Evolutionary conservation across 1,140 invertebrate species (phyloP), one percentile per base, ranked within the genome.

Genomic region (Calliphora vicina): DNA sequence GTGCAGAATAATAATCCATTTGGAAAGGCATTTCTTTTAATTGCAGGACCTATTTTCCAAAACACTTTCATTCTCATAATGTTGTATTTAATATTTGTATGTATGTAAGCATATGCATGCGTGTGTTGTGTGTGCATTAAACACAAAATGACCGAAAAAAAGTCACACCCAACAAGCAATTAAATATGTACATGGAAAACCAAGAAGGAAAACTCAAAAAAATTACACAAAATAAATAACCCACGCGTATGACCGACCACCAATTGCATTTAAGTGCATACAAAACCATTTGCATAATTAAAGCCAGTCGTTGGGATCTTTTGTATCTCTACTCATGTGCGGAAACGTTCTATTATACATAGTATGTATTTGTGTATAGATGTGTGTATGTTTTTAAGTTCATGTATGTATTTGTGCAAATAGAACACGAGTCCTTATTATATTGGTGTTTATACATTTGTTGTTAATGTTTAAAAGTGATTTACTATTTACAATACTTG

Each of bases 251-350:
- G n/a, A n/a, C 29, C 2, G 35, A 6, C 5, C 26, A 43, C n/a
- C n/a, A 43, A 78, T 20, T 78, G 74, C 25, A 43, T 78, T 78
- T 78, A 43, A 43, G n/a, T 43, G 35, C 35, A 25, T 43, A 20
- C 35, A 78, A 78, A 78, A 78, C 74, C 74, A 78, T 78, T 78
- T 78, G 74, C 74, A 78, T 78, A 78, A 78, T 78, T 78, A 78
- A 78, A 78, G 25, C 74, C 74, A 78, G 9, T 35, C 35, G 23
- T 23, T 78, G 74, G 29, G 4, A 67, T 67, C 57, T 23, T 67
- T 67, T 20, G 4, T 4, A 57, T n/a, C 35, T 35, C 6, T 5
- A 35, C 5, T 35, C 35, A 35, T 35, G 5, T 35, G 10, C 35
- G 35, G 35, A 35, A 50, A 50, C 15, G 45, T n/a, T 15, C 45